Evolutionary conservation across 2,113 vertebrate genomes (phyloP).

Genomic region (Oryzias melastigma): DNA sequence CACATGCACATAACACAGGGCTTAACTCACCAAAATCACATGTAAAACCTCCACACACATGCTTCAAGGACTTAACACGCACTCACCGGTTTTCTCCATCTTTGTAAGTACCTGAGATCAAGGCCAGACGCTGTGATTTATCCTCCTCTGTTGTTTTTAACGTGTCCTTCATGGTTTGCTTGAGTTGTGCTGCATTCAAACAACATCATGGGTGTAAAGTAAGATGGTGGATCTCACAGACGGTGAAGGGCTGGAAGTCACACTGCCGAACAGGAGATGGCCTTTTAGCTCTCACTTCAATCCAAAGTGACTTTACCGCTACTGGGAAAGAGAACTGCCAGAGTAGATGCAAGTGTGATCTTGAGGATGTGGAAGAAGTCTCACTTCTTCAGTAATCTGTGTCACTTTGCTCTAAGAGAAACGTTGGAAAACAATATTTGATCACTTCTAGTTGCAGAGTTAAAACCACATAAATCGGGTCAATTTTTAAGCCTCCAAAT

Average conservation of each 20-base stretch:
- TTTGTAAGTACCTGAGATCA: slow-evolving; percentile 21
- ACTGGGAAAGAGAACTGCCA: background rate
- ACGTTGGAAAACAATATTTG: too few relatives aligned
- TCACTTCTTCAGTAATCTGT: background rate
- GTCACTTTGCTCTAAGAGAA: too few relatives aligned
- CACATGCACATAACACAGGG: slow-evolving; percentile 1
- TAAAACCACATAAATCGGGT: too few relatives aligned
- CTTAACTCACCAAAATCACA: slow-evolving; percentile 20
- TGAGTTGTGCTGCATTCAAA: background rate
- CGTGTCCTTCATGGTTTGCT: slow-evolving; percentile 7
- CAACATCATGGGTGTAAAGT: background rate
- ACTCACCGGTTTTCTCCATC: slow-evolving; percentile 7
- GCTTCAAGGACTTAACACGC: slow-evolving; percentile 12
- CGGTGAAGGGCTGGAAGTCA: background rate
- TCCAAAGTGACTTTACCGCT: background rate
- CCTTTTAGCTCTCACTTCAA: background rate
- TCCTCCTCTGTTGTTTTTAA: slow-evolving; percentile 17
- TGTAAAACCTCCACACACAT: slow-evolving; percentile 23
- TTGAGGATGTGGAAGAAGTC: background rate
- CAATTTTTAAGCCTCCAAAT: too few relatives aligned
- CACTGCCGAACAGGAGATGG: background rate
- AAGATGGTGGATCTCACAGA: background rate
- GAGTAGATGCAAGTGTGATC: background rate
- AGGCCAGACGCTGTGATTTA: slow-evolving; percentile 14
- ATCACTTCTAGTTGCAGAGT: too few relatives aligned